Evolutionary conservation across 2,888 invertebrate genomes (phyloP).

Genomic region (Eurytoma californica): DNA sequence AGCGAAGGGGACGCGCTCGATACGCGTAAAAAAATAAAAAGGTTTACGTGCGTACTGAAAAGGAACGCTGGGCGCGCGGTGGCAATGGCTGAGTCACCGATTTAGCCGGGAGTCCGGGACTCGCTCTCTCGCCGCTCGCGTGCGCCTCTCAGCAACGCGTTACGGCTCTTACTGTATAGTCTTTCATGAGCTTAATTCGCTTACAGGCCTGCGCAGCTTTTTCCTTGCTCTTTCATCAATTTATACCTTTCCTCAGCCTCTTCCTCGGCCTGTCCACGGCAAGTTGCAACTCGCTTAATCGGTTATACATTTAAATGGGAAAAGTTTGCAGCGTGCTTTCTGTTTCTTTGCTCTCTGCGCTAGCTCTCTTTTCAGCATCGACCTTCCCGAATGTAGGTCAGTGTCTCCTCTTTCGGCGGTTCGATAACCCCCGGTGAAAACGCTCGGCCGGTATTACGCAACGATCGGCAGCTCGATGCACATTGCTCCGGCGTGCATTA

Average conservation of each 20-base stretch:
- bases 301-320: too few species aligned
- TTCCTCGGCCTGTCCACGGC: not conserved
- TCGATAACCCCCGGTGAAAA: constrained; percentile 6
- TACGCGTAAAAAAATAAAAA: not conserved
- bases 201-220: constrained; percentile 4
- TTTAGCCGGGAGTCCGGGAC: constrained; percentile 2
- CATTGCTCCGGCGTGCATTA: too few species aligned
- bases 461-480: not conserved
- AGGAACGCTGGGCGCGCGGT: not conserved
- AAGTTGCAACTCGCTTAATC: too few species aligned
- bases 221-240: not conserved
- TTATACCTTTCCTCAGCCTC: not conserved
- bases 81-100: constrained; percentile 40
- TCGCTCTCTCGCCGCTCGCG: not conserved
- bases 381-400: constrained; percentile 33
- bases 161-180: not conserved
- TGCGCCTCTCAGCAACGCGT: not conserved
- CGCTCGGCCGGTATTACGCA: not conserved
- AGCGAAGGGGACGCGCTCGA: not conserved
- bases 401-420: constrained; percentile 14
- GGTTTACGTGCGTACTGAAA: not conserved
- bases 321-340: not conserved
- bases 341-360: not conserved
- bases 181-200: constrained; percentile 1
- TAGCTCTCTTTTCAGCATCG: constrained; percentile 30